A percentile compares a stretch with the other conserved stretches of the same genome.
These are phyloP conservation scores for Drosophila athabasca DNA, from an alignment of 1,140 invertebrate species.

Conservation along the genomic window DNA sequence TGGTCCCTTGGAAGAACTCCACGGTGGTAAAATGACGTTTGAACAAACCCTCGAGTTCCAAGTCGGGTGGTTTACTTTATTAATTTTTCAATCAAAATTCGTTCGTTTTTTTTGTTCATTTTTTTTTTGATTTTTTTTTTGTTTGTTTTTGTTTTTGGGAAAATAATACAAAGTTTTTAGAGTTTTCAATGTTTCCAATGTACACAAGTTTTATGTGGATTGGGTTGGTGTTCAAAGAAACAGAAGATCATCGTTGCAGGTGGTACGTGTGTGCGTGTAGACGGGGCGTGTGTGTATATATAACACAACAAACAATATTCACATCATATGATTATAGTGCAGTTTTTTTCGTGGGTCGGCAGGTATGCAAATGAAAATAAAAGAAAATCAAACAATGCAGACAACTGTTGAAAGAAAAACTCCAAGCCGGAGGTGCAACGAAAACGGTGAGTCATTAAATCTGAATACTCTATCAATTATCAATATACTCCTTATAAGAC, in stretches of 20 bases:
- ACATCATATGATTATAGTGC: constrained; percentile 57
- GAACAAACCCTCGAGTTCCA: constrained; percentile 99
- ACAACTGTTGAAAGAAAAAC: constrained; percentile 44
- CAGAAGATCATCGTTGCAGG: constrained; percentile 51
- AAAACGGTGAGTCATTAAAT: constrained; percentile 34
- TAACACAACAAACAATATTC: constrained; percentile 62
- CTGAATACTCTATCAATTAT: constrained; percentile 15
- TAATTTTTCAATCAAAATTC: constrained; percentile 35
- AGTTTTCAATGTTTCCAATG: constrained; percentile 70
- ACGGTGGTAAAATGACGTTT: constrained; percentile 99
- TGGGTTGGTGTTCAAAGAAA: constrained; percentile 59
- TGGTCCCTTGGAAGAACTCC: constrained; percentile 99
- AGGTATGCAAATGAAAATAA: constrained; percentile 65
- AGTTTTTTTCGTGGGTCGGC: constrained; percentile 47
- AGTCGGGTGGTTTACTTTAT: constrained; percentile 94
- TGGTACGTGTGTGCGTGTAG: constrained; percentile 24
- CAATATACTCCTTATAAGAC: constrained; percentile 23
- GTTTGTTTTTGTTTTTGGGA: constrained; percentile 44
- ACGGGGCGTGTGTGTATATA: constrained; percentile 25
- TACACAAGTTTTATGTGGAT: constrained; percentile 56
- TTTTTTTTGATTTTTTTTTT: constrained; percentile 27
- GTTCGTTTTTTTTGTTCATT: constrained; percentile 29
- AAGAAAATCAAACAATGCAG: constrained; percentile 48
- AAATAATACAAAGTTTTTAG: constrained; percentile 77
- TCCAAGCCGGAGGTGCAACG: constrained; percentile 47